Base-by-base conservation (phyloP, 2,113 vertebrate genomes). In the Rynchops niger region DNA sequence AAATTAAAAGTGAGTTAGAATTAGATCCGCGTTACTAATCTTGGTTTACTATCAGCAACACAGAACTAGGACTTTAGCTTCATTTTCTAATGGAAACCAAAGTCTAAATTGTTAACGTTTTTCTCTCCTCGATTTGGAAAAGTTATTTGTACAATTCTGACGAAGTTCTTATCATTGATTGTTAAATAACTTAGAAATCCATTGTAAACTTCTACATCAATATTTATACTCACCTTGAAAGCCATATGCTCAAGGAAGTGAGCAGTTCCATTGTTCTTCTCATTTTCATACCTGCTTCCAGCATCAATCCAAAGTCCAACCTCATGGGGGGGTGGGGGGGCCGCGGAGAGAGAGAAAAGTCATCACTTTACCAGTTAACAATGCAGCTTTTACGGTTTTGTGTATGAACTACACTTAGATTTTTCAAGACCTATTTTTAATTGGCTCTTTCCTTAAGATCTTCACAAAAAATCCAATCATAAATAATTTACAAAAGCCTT, bases 171-270 rank as follows among this genome's bases (percentile, higher is more conserved):
- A 72, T 18, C 15, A 19, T 6, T 38, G 86, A 26, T 82, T 47
- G 12, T 80, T 12, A 72, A 72, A 9, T 29, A 89, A 69, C 32
- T 74, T 65, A 11, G 25, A 88, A 86, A 90, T 29, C 29, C n/a
- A 71, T 12, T 53, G 14, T 62, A 83, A 76, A 47, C 3, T 11
- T 66, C 43, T 43, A 53, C n/a, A 47, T 45, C 53, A 79, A 30
- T 36, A 82, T n/a, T 50, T 32, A 85, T 23, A 94, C 97, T 98
- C 95, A 98, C 99, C 98, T 99, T 99, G 97, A 99, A 99, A 27
- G 99, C 99, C 99, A 99, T 99, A 84, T 99, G 99, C 93, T 99
- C 99, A 97, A 99, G 98, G 85, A 99, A 99, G 95, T 99, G 99
- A 74, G 99, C 99, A 7, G 99, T 99, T 77, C 99, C 99, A 29